Percentiles rank a stretch among this genome's conserved stretches.
These are phyloP conservation scores for Drosophila bocqueti DNA, from an alignment of 1,140 invertebrate genomes.

Conservation along the genomic window DNA sequence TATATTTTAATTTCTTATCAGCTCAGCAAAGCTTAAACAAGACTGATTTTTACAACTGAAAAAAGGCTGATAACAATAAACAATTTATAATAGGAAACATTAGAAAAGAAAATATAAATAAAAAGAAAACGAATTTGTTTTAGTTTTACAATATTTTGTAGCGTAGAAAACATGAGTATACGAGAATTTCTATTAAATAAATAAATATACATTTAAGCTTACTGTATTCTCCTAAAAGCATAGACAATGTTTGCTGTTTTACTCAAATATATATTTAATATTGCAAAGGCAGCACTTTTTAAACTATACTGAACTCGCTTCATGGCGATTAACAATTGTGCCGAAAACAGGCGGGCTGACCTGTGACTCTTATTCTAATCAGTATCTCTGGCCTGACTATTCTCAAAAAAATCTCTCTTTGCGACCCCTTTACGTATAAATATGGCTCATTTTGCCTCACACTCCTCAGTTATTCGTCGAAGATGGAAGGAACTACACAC, in stretches of 20 bases:
- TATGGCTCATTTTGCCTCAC: background rate
- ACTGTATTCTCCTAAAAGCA: background rate
- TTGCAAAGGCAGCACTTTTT: background rate
- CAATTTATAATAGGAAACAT: background rate
- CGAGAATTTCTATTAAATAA: background rate
- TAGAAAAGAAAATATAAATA: background rate
- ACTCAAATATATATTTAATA: too few species aligned
- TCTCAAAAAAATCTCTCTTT: background rate
- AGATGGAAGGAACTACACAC: background rate
- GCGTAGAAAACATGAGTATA: too few species aligned
- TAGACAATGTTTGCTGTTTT: background rate
- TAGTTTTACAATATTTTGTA: too few species aligned
- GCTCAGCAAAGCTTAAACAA: too few species aligned
- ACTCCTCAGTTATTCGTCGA: background rate
- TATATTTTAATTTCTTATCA: background rate
- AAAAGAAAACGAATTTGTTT: background rate
- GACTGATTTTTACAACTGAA: too few species aligned
- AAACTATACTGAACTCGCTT: too few species aligned
- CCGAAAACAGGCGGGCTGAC: background rate
- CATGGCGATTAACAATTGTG: background rate
- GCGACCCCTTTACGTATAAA: background rate
- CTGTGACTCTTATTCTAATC: too few species aligned
- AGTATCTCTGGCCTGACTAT: background rate
- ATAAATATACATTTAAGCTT: background rate
- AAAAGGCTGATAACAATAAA: background rate